A percentile compares a stretch with the other conserved stretches of the same genome.
Conservation (phyloP, 2,888 invertebrate species). For the Oligia latruncula region DNA sequence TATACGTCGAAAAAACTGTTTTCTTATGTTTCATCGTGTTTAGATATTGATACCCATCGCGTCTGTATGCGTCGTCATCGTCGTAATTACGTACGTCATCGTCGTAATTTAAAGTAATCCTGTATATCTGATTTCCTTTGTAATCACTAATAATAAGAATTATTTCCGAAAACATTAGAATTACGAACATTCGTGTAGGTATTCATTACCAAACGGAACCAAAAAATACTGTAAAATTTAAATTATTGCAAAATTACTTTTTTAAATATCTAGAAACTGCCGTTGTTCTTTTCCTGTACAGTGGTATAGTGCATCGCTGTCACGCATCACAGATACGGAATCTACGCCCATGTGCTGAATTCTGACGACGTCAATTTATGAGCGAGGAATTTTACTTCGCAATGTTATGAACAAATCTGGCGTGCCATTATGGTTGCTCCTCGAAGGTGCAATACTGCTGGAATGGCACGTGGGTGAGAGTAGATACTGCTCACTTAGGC, state of each 20-base stretch:
- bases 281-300: neutral
- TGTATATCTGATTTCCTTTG: no score
- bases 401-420: slow-evolving; percentile 57
- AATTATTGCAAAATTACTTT: no score
- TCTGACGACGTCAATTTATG: slow-evolving; percentile 60
- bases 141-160: neutral
- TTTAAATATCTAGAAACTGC: no score
- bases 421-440: slow-evolving; percentile 27
- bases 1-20: no score
- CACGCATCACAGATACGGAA: slow-evolving; percentile 29
- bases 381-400: slow-evolving; percentile 58
- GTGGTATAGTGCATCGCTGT: slow-evolving; percentile 21
- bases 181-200: no score
- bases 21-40: no score
- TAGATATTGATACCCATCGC: no score
- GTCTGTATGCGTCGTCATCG: no score
- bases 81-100: no score
- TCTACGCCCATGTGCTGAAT: slow-evolving; percentile 31
- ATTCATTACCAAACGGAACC: no score
- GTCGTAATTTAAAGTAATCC: no score
- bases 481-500: slow-evolving; percentile 27
- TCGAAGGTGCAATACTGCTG: slow-evolving; percentile 48
- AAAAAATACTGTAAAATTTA: no score
- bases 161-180: neutral
- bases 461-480: slow-evolving; percentile 45